Evolutionary conservation across 2,113 vertebrate species (phyloP).

Genomic region (Peromyscus leucopus): DNA sequence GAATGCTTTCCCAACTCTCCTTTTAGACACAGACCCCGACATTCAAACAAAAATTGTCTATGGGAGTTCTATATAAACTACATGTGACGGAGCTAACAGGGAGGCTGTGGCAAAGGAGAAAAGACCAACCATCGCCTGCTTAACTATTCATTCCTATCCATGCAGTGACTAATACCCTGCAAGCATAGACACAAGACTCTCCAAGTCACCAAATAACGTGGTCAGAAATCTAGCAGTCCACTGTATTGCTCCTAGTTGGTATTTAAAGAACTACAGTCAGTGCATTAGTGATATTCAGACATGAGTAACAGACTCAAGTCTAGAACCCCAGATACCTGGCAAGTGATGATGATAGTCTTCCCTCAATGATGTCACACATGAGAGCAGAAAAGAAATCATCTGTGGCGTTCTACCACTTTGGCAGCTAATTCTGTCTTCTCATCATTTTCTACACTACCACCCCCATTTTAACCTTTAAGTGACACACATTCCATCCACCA

Average conservation of each 20-base stretch:
- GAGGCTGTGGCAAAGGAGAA: background rate
- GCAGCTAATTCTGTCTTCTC: background rate
- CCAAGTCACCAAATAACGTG: background rate
- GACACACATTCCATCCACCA: background rate
- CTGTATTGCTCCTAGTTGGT: background rate
- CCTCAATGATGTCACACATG: background rate
- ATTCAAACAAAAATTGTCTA: conserved; percentile 53
- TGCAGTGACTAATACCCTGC: background rate
- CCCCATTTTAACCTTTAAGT: background rate
- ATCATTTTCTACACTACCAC: background rate
- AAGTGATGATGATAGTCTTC: background rate
- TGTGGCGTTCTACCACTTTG: background rate
- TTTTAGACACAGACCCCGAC: conserved; percentile 11
- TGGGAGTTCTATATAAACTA: conserved; percentile 34
- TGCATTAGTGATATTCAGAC: background rate
- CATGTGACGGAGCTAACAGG: background rate
- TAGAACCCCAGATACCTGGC: background rate
- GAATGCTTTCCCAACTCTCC: background rate
- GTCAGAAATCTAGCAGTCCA: background rate
- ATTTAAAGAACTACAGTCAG: background rate
- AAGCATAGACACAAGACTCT: background rate
- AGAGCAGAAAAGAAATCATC: background rate
- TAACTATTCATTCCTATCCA: background rate
- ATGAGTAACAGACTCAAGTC: background rate
- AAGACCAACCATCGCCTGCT: background rate